Evolutionary conservation across 2,113 vertebrate species (phyloP).

Genomic region (Cyphomyrus discorhynchus): DNA sequence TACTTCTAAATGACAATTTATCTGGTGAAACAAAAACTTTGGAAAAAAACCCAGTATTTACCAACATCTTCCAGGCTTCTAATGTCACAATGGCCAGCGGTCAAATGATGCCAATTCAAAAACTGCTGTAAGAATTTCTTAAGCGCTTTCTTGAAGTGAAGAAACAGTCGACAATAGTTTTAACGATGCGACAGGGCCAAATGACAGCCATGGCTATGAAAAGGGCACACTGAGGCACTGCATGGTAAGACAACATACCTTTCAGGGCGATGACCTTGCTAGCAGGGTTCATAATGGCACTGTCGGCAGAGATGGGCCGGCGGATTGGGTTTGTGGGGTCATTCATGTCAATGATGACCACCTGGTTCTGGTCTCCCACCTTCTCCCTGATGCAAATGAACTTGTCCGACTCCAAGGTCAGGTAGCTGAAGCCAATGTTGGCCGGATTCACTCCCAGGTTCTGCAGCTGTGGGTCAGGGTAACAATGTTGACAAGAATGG

Average conservation of each 20-base stretch:
- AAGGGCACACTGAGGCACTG: background rate
- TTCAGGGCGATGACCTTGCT: slow-evolving; percentile 88
- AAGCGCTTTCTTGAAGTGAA: background rate
- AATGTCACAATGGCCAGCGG: background rate
- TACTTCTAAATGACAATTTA: background rate
- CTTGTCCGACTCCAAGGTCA: slow-evolving; percentile 90
- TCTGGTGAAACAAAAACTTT: background rate
- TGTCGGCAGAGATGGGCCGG: slow-evolving; percentile 84
- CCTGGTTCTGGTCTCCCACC: slow-evolving; percentile 82
- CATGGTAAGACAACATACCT: slow-evolving; percentile 55
- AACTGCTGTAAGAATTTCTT: background rate
- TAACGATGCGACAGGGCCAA: too few species aligned
- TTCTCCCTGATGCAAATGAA: slow-evolving; percentile 89
- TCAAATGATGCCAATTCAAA: background rate
- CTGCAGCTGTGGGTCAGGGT: slow-evolving; percentile 67
- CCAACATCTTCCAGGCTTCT: background rate
- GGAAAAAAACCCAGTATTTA: background rate
- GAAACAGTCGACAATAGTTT: background rate
- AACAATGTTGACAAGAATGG: background rate
- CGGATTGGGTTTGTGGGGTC: slow-evolving; percentile 76
- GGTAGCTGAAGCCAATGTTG: slow-evolving; percentile 85
- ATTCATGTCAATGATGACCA: slow-evolving; percentile 79
- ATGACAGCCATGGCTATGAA: background rate
- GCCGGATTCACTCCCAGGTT: slow-evolving; percentile 82
- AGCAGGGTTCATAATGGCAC: slow-evolving; percentile 85